These are phyloP conservation scores for Microcebus murinus DNA, from an alignment of 2,113 vertebrate genomes.

Conservation along the genomic window DNA sequence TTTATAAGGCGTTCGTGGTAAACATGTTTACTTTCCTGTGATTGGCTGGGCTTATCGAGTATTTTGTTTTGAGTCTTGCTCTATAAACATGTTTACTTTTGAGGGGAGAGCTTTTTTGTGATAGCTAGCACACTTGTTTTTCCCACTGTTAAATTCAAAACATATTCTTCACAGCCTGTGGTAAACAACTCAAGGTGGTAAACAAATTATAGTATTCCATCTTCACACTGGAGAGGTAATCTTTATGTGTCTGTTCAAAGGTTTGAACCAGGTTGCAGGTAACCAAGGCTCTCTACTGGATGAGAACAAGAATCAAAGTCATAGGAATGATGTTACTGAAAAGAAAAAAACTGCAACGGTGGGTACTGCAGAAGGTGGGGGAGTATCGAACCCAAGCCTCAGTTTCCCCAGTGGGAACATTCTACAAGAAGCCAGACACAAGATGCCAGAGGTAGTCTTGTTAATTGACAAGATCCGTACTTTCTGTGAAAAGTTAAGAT, in stretches of 20 bases:
- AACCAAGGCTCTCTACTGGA: background rate
- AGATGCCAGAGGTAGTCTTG: background rate
- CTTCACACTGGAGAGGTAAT: background rate
- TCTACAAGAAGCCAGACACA: background rate
- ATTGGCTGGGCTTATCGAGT: conserved; percentile 72
- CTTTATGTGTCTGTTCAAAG: background rate
- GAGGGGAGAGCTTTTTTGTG: conserved; percentile 61
- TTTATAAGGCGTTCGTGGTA: conserved; percentile 68
- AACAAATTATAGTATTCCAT: conserved; percentile 63
- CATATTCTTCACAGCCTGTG: conserved; percentile 60
- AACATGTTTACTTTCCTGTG: conserved; percentile 77
- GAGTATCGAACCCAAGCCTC: background rate
- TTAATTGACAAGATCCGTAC: background rate
- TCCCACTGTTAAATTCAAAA: conserved; percentile 70
- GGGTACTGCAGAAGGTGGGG: background rate
- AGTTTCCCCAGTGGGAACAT: background rate
- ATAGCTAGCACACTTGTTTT: conserved; percentile 68
- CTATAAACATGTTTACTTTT: conserved; percentile 75
- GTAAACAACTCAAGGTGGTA: conserved; percentile 68
- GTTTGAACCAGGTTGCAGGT: background rate
- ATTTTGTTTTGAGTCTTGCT: conserved; percentile 73
- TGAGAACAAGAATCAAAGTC: background rate
- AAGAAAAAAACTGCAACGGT: background rate
- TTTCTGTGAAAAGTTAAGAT: background rate
- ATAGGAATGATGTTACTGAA: background rate